Evolutionary conservation across 2,888 invertebrate genomes (phyloP).

Genomic region (Eilema caniola): DNA sequence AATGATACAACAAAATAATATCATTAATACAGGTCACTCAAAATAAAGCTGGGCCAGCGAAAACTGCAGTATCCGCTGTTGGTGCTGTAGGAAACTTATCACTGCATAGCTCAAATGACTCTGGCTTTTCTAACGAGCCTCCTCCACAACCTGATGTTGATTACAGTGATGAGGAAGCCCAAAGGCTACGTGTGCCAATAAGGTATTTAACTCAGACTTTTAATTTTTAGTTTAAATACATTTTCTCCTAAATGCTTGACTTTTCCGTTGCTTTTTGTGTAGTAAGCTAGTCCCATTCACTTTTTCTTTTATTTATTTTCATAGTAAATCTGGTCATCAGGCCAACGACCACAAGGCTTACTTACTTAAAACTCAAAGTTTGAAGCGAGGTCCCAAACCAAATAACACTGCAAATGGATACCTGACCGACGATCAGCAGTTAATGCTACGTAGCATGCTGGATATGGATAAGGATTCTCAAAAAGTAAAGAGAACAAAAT

Average conservation of each 20-base stretch:
- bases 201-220: constrained; percentile 75
- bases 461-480: constrained; percentile 88
- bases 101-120: constrained; percentile 96
- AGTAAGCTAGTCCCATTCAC: constrained; percentile 62
- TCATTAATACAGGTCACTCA: constrained; percentile 68
- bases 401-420: constrained; percentile 78
- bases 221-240: neutral
- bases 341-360: constrained; percentile 75
- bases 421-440: constrained; percentile 86
- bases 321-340: constrained; percentile 80
- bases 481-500: constrained; percentile 93
- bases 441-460: constrained; percentile 81
- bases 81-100: constrained; percentile 90
- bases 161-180: constrained; percentile 95
- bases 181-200: constrained; percentile 87
- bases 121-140: constrained; percentile 96
- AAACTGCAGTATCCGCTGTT: constrained; percentile 80
- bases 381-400: constrained; percentile 75
- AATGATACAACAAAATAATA: neutral
- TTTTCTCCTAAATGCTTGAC: constrained; percentile 49
- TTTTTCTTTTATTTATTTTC: constrained; percentile 65
- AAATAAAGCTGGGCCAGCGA: constrained; percentile 81
- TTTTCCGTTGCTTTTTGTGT: constrained; percentile 61
- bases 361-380: constrained; percentile 82
- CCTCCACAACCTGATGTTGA: constrained; percentile 96